phyloP scores from a whole-genome alignment of 2,888 invertebrate species.

The Sinotaia quadrata region DNA sequence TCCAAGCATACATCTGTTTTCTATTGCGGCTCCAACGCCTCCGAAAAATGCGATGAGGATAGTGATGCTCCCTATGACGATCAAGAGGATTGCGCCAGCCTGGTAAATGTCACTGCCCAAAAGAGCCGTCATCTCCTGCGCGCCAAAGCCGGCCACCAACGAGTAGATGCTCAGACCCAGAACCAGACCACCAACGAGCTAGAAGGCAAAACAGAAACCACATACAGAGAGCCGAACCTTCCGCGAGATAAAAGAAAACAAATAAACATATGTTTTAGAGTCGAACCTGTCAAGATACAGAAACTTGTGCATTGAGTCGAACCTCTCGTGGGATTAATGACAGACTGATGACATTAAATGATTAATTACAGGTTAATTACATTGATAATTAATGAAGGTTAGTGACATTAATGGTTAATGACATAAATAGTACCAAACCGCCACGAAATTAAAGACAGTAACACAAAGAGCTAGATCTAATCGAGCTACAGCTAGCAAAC shows the following conservation, averaged over 20 bases:
- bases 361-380: too few species aligned
- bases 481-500: too few species aligned
- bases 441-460: too few species aligned
- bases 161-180: conserved; percentile 30
- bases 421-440: too few species aligned
- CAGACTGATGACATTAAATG: too few species aligned
- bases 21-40: conserved; percentile 28
- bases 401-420: too few species aligned
- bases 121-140: conserved; percentile 7
- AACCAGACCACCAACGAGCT: conserved; percentile 28
- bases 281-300: background rate
- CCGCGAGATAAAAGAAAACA: background rate
- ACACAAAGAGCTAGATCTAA: too few species aligned
- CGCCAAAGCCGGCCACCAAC: conserved; percentile 11
- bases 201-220: background rate
- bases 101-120: conserved; percentile 26
- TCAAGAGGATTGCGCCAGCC: conserved; percentile 22
- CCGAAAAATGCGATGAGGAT: conserved; percentile 26
- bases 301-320: background rate
- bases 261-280: background rate
- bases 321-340: too few species aligned
- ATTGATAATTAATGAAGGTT: too few species aligned
- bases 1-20: conserved; percentile 28
- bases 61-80: conserved; percentile 25
- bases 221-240: too few species aligned